These are phyloP conservation scores for Chelonoidis abingdonii DNA, from an alignment of 2,113 vertebrate species.

Conservation along the genomic window DNA sequence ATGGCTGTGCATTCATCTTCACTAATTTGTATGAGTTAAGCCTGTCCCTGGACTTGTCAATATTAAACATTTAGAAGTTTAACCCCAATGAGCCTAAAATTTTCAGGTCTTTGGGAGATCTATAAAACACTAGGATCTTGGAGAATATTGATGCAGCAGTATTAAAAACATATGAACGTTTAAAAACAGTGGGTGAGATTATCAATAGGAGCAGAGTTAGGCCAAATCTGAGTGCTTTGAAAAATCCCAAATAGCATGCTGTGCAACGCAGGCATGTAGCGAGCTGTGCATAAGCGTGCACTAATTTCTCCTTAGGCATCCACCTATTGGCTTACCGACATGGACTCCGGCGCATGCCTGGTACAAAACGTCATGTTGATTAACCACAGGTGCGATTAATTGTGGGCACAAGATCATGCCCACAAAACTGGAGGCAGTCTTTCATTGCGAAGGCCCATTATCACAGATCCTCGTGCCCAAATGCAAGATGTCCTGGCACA, in stretches of 20 bases:
- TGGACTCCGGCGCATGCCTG: rapidly evolving
- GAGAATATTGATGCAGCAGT: not conserved
- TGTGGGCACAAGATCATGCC: rapidly evolving
- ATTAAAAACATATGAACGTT: not conserved
- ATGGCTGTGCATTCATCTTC: rapidly evolving
- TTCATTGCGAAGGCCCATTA: rapidly evolving
- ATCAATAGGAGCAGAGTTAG: not conserved
- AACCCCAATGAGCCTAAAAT: rapidly evolving
- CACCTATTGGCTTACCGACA: not conserved
- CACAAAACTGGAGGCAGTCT: not conserved
- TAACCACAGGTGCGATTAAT: rapidly evolving
- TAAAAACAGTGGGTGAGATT: not conserved
- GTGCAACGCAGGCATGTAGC: not conserved
- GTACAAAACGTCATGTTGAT: not conserved
- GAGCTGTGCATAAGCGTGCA: rapidly evolving
- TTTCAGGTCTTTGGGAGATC: rapidly evolving
- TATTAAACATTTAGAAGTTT: not conserved
- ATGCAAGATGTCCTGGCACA: not conserved
- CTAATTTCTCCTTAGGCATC: rapidly evolving
- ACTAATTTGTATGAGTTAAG: not conserved
- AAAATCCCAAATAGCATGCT: not conserved
- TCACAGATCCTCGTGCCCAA: not conserved
- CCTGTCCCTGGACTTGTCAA: rapidly evolving
- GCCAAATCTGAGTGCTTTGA: not conserved
- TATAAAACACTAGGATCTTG: not conserved